phyloP scores from a whole-genome alignment of 2,113 vertebrate genomes.

The Thalassarche chlororhynchos region DNA sequence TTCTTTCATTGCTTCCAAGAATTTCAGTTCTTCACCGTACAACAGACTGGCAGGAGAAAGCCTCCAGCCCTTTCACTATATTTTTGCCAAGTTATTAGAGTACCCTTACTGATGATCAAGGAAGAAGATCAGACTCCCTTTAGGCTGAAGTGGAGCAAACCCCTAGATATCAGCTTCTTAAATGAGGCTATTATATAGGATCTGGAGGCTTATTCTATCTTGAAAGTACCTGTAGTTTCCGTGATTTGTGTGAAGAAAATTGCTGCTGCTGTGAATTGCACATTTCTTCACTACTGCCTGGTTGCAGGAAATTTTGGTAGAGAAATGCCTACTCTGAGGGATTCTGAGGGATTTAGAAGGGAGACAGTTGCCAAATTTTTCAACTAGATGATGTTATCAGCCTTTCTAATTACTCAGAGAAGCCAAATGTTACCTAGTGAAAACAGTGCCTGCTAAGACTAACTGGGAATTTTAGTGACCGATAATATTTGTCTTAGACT shows the following conservation, averaged over 20 bases:
- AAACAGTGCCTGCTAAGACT: not conserved
- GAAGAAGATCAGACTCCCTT: not conserved
- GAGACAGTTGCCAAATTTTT: not conserved
- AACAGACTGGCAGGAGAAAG: not conserved
- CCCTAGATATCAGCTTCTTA: not conserved
- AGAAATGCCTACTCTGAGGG: not conserved
- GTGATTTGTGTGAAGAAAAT: constrained; percentile 1
- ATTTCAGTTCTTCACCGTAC: not conserved
- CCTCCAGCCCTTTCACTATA: not conserved
- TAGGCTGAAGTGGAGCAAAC: not conserved
- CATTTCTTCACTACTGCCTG: not conserved
- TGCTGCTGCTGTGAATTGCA: not conserved
- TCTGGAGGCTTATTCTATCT: not conserved
- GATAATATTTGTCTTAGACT: not conserved
- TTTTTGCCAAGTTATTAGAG: not conserved
- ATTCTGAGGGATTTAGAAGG: not conserved
- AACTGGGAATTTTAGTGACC: not conserved
- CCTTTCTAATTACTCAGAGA: not conserved
- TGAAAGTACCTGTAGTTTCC: not conserved
- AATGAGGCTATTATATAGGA: not conserved
- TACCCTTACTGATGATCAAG: not conserved
- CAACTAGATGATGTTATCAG: not conserved
- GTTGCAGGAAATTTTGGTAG: not conserved
- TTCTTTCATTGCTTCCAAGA: not conserved
- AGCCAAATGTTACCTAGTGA: not conserved